Percentiles rank a stretch among this genome's conserved stretches.
Evolutionary conservation across 2,113 vertebrate species (phyloP).

Genomic region (Scortum barcoo): DNA sequence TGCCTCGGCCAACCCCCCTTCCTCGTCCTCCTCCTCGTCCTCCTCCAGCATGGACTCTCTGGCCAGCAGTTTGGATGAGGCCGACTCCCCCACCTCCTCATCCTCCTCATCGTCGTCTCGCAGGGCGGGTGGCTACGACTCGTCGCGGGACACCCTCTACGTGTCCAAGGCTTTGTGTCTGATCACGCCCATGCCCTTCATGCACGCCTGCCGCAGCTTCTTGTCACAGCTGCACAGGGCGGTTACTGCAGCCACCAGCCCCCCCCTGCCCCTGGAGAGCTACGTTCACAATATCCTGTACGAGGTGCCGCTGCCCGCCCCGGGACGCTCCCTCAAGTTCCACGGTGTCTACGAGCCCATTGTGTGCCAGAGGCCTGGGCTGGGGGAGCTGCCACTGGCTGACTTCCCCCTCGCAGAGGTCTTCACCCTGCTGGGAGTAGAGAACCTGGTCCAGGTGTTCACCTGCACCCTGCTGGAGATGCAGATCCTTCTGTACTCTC

Average conservation of each 20-base stretch:
- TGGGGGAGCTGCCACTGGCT: slow-evolving; percentile 88
- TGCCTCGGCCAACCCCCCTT: slow-evolving; percentile 71
- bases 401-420: slow-evolving; percentile 90
- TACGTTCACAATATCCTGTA: slow-evolving; percentile 95
- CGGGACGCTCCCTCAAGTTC: slow-evolving; percentile 92
- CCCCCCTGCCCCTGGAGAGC: slow-evolving; percentile 92
- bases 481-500: slow-evolving; percentile 95
- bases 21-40: slow-evolving; percentile 83
- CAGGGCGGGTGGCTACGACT: slow-evolving; percentile 87
- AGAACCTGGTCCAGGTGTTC: slow-evolving; percentile 94
- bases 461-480: slow-evolving; percentile 95
- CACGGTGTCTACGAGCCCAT: slow-evolving; percentile 93
- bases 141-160: slow-evolving; percentile 89
- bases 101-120: slow-evolving; percentile 74
- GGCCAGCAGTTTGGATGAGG: slow-evolving; percentile 90
- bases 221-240: slow-evolving; percentile 90
- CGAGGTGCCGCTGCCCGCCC: slow-evolving; percentile 92
- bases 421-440: slow-evolving; percentile 89
- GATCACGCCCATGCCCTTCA: slow-evolving; percentile 93
- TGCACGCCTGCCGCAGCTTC: slow-evolving; percentile 93
- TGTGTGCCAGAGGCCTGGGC: slow-evolving; percentile 93
- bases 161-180: slow-evolving; percentile 94
- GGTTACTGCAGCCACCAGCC: slow-evolving; percentile 86
- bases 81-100: slow-evolving; percentile 79
- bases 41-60: slow-evolving; percentile 93